Evolutionary conservation across 1,140 invertebrate species (phyloP), one percentile per base, ranked within the genome.

Genomic region (Zaprionus gabonicus): DNA sequence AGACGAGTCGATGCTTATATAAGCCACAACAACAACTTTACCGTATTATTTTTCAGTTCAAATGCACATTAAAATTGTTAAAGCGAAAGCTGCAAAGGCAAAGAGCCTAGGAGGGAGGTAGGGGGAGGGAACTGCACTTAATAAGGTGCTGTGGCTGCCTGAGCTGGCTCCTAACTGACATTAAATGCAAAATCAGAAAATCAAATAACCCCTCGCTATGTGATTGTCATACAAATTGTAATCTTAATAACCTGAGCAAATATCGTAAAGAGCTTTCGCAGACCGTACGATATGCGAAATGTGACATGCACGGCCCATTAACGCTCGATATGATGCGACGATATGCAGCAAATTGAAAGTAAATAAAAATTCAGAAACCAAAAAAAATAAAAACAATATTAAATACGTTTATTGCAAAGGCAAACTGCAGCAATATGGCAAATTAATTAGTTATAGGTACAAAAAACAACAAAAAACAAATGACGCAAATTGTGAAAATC

Each of bases 151-250:
- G 1, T 51, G 36, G 49, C 25, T 62, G 23, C 56, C 57, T 57
- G 44, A 49, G 62, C 38, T 36, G 67, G 41, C 82, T 81, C 59
- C 72, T 76, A 80, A 72, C 81, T 71, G 57, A 55, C 75, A 76
- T 76, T 85, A 84, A 88, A 84, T 87, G 71, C 78, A 81, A 87
- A 87, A 88, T 84, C 84, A 88, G 88, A 78, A 87, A 87, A 88
- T 84, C 84, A 88, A 87, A 87, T 83, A 88, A 81, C 74, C 78
- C 64, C 64, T 63, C 4, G 78, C 71, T 56, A 84, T 87, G 83
- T 81, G 83, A 83, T 87, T 78, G 68, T 68, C 81, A 87, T 87
- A 87, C 25, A 51, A 51, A 51, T 83, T 20, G 20, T 88, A 87
- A 87, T 80, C 81, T 75, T 81, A 88, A 84, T 83, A 68, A 73